A percentile compares a stretch with the other conserved stretches of the same genome.
phyloP scores from a whole-genome alignment of 2,113 vertebrate genomes.

The Abramis brama region DNA sequence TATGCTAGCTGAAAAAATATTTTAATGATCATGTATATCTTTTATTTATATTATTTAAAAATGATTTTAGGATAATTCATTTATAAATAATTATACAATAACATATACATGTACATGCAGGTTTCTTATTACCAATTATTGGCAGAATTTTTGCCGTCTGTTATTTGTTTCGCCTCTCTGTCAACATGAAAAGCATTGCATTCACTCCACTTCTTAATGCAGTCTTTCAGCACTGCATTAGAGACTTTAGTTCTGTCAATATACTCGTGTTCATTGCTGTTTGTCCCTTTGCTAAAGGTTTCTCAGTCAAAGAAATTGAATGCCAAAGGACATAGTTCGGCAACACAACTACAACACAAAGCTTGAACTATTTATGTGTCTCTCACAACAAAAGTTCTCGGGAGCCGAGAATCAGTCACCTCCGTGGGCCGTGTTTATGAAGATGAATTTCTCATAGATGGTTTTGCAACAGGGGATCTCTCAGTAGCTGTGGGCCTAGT shows the following conservation, averaged over 20 bases:
- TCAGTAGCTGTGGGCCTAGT: not conserved
- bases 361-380: slow-evolving; percentile 12
- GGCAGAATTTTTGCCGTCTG: not conserved
- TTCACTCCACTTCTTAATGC: not conserved
- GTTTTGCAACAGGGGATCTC: slow-evolving; percentile 3
- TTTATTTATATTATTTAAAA: no score
- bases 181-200: not conserved
- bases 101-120: no score
- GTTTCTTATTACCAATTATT: no score
- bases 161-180: not conserved
- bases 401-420: not conserved
- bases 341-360: slow-evolving; percentile 31
- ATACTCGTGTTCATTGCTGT: not conserved
- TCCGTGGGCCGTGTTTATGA: slow-evolving; percentile 6
- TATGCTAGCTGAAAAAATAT: no score
- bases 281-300: slow-evolving; percentile 7
- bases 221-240: not conserved
- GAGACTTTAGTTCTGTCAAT: not conserved
- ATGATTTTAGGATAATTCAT: no score
- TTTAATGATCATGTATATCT: no score
- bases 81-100: no score
- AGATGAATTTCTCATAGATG: not conserved
- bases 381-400: not conserved
- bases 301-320: not conserved
- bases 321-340: not conserved